These are phyloP conservation scores for Drosophila oshimai DNA, from an alignment of 1,140 invertebrate species.

Conservation along the genomic window DNA sequence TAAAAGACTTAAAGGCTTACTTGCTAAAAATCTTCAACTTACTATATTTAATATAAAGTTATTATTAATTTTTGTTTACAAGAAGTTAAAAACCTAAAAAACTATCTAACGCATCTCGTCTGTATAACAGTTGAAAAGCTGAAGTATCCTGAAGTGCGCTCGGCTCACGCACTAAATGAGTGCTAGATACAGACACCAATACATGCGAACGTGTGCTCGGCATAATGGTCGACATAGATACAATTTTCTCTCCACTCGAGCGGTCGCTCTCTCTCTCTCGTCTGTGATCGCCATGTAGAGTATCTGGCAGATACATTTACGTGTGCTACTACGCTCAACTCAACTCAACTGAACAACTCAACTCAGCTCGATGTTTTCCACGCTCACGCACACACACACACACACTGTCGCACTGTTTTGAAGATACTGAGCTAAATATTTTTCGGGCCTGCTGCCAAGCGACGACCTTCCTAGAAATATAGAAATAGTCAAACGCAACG, in stretches of 20 bases:
- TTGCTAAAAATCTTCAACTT: no score
- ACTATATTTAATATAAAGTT: no score
- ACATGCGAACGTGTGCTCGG: background rate
- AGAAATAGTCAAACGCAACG: conserved; percentile 80
- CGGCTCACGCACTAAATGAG: background rate
- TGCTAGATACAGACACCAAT: background rate
- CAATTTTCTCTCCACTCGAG: background rate
- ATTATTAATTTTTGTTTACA: no score
- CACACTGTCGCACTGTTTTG: conserved; percentile 34
- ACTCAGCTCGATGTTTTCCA: conserved; percentile 54
- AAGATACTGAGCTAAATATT: conserved; percentile 64
- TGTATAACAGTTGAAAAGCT: conserved; percentile 16
- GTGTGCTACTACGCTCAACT: conserved; percentile 12
- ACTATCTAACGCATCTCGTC: background rate
- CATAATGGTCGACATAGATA: conserved; percentile 39
- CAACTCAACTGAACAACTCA: conserved; percentile 10
- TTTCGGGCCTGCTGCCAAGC: conserved; percentile 54
- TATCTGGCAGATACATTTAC: conserved; percentile 67
- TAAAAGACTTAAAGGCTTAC: no score
- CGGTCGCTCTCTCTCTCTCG: background rate
- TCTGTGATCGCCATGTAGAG: conserved; percentile 54
- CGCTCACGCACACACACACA: conserved; percentile 25
- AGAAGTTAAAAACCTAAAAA: no score
- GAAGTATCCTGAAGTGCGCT: conserved; percentile 22
- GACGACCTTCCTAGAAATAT: conserved; percentile 81